Evolutionary conservation across 2,888 invertebrate species (phyloP), one percentile per base, ranked within the genome.

Genomic region (Drosophila nr. medialis): DNA sequence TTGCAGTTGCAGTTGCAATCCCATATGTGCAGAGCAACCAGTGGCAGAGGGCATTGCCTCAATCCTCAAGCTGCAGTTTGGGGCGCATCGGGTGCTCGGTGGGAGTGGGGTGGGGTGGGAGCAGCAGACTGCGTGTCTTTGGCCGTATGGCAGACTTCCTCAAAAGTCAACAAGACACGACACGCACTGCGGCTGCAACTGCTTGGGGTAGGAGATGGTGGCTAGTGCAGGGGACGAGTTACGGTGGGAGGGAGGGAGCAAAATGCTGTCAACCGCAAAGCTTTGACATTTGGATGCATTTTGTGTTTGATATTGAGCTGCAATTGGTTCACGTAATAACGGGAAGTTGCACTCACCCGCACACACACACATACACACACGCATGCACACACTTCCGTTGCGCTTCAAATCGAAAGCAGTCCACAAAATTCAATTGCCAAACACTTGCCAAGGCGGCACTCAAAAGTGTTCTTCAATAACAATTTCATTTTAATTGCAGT

Each of bases 301-400:
- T 76, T 72, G 66, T 49, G 64, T 78, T 80, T 80, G 80, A 80
- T 78, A 80, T 75, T 66, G 77, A 75, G 64, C 72, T 63, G 42
- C 61, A 66, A 72, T 76, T 58, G 66, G 54, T 65, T 59, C 56
- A 77, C 66, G 64, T 77, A 75, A 77, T 75, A 75, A 80, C 77
- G 71, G 77, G 77, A 77, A 77, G 71, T 80, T 32, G 65, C 49
- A 61, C 56, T 61, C 70, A 53, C 66, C 63, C 64, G 53, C 48
- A 45, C 54, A 64, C 49, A 59, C 34, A 55, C 45, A 51, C 42
- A 27, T 29, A 45, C 40, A 62, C 65, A 32, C 48, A 40, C 40
- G 30, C 45, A 69, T 27, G 5, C 32, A 54, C 13, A 13, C 32
- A 60, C 74, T 72, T 73, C 67, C 65, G 65, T 59, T 58, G 56